Evolutionary conservation across 2,888 invertebrate genomes (phyloP).

Genomic region (Rhogogaster chlorosoma): DNA sequence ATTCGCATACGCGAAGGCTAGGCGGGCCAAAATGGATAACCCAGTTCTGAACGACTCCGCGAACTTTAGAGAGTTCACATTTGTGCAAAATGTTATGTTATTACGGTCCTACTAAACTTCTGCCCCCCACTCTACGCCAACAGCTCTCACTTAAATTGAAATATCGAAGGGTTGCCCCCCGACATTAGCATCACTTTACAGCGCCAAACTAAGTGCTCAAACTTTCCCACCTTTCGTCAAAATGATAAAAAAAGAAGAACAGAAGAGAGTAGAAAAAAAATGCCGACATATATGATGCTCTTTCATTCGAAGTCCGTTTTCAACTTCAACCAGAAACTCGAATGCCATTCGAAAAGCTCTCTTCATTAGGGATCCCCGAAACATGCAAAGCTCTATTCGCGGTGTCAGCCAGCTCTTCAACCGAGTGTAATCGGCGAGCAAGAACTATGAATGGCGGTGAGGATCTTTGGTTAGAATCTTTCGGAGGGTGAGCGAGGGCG

Average conservation of each 20-base stretch:
- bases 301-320: background rate
- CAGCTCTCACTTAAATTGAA: constrained; percentile 44
- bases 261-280: background rate
- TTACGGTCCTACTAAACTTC: constrained; percentile 31
- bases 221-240: constrained; percentile 32
- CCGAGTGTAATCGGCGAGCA: constrained; percentile 34
- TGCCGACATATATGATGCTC: background rate
- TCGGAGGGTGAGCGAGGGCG: constrained; percentile 17
- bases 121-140: background rate
- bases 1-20: constrained; percentile 12
- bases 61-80: constrained; percentile 49
- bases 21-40: constrained; percentile 23
- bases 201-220: background rate
- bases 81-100: constrained; percentile 46
- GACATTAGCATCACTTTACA: constrained; percentile 44
- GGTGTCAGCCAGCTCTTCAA: background rate
- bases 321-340: background rate
- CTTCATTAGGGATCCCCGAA: background rate
- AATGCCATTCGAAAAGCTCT: background rate
- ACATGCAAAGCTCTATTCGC: background rate
- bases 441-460: constrained; percentile 41
- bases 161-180: constrained; percentile 36
- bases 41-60: constrained; percentile 1
- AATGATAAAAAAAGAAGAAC: background rate
- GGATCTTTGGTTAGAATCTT: constrained; percentile 42